Evolutionary conservation across 2,888 invertebrate species (phyloP).

Genomic region (Sialis fuliginosa): DNA sequence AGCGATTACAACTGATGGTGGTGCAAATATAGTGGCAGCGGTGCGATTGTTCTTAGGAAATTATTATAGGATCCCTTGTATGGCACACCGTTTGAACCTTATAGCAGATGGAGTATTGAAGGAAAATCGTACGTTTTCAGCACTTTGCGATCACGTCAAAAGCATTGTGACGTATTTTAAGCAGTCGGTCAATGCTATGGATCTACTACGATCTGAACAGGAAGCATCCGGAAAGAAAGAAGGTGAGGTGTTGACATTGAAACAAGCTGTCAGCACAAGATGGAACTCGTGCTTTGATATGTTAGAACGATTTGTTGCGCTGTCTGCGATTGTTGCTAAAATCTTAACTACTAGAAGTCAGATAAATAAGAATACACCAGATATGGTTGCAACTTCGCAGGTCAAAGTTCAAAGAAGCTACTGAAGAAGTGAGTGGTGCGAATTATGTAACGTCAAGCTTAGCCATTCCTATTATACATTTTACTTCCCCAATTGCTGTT

Average conservation of each 20-base stretch:
- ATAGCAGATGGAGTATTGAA: conserved; percentile 14
- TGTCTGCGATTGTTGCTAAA: conserved; percentile 7
- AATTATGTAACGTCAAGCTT: too few relatives aligned
- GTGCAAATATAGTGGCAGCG: conserved; percentile 15
- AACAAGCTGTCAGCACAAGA: conserved; percentile 7
- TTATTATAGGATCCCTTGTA: conserved; percentile 14
- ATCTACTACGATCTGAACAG: conserved; percentile 13
- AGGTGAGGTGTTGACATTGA: conserved; percentile 6
- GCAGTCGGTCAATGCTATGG: conserved; percentile 12
- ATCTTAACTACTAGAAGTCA: conserved; percentile 6
- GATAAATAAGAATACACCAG: conserved; percentile 6
- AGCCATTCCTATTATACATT: too few relatives aligned
- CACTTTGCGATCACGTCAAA: conserved; percentile 15
- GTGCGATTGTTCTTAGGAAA: conserved; percentile 14
- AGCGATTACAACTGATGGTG: conserved; percentile 15
- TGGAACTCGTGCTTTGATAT: conserved; percentile 7
- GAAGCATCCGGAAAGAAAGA: conserved; percentile 4
- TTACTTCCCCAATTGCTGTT: too few relatives aligned
- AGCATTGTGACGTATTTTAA: conserved; percentile 16
- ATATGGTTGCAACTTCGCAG: too few relatives aligned
- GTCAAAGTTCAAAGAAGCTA: too few relatives aligned
- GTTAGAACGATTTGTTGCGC: conserved; percentile 5
- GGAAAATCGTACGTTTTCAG: conserved; percentile 12
- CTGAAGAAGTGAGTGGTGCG: too few relatives aligned
- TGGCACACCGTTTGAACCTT: conserved; percentile 15